phyloP scores from a whole-genome alignment of 2,113 vertebrate species.

The Esox niger region DNA sequence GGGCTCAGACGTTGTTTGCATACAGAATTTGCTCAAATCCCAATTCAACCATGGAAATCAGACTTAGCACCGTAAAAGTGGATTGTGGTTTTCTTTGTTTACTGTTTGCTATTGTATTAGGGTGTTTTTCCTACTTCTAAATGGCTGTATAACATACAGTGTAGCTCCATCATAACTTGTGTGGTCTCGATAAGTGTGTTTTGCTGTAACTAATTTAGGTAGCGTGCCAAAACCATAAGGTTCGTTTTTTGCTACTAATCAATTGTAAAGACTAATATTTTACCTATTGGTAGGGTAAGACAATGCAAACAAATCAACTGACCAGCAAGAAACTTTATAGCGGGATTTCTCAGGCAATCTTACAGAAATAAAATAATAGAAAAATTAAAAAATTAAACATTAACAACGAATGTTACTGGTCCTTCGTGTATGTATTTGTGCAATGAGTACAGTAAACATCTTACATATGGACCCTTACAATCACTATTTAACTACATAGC shows the following conservation, averaged over 20 bases:
- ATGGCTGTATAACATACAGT: neutral
- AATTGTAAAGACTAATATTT: neutral
- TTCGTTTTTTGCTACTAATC: neutral
- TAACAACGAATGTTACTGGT: too few species aligned
- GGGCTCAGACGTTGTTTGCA: neutral
- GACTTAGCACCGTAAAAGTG: neutral
- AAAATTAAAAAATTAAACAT: too few species aligned
- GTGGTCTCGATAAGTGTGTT: neutral
- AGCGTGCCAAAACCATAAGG: neutral
- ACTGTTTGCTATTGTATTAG: neutral
- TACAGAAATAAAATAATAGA: too few species aligned
- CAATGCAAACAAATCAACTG: too few species aligned
- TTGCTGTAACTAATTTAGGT: neutral
- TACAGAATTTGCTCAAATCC: neutral
- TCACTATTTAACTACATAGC: too few species aligned
- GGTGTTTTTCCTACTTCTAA: neutral
- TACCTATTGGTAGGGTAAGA: too few species aligned
- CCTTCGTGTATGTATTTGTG: too few species aligned
- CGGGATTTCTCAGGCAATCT: too few species aligned
- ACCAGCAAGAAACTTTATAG: too few species aligned
- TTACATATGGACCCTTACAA: too few species aligned
- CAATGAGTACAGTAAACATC: too few species aligned
- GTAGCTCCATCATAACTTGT: neutral
- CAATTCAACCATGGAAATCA: neutral
- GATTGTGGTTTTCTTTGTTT: neutral